Evolutionary conservation across 1,140 invertebrate species (phyloP), one percentile per base, ranked within the genome.

Genomic region (Danaus plexippus): DNA sequence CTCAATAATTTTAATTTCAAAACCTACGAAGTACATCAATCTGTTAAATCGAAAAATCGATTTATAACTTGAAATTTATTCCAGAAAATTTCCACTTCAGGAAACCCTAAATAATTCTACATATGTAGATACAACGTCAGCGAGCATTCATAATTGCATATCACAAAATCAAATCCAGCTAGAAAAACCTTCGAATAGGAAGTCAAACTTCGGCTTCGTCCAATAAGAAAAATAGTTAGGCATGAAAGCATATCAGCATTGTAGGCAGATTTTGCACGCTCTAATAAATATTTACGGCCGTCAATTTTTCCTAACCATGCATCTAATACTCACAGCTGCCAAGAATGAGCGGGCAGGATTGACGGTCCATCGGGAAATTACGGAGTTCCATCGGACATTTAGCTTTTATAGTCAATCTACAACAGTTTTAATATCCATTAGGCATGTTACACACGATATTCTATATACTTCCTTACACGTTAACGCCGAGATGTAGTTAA

Each of bases 291-390:
- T 51, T 57, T 61, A 59, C 57, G 59, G 49, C 59, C 54, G 47
- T 50, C 57, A 53, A 52, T 61, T 52, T 61, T 59, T 58, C 54
- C 54, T 57, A 57, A 57, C 40, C 58, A 54, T 54, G 44, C 47
- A 65, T 48, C 46, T 54, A 57, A 54, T 77, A 95, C 95, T 93
- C 89, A 98, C 97, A 99, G 75, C 97, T 98, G 61, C 96, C 97
- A 45, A 99, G 89, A 66, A 95, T 92, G 9, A 99, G 89, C 10
- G 97, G 96, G 80, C 97, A 99, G 0, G 92, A 94, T 77, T 96
- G 97, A 15, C 92, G 90, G 87, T 99, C 97, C 95, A 99, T 98
- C 4, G 98, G 98, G 88, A 99, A 99, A 75, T 96, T 95, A 67
- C 94, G 91, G 41, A 99, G 87, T 73, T 97, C 94, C 97, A 99